Evolutionary conservation across 2,888 invertebrate genomes (phyloP).

Genomic region (Craniophora ligustri): DNA sequence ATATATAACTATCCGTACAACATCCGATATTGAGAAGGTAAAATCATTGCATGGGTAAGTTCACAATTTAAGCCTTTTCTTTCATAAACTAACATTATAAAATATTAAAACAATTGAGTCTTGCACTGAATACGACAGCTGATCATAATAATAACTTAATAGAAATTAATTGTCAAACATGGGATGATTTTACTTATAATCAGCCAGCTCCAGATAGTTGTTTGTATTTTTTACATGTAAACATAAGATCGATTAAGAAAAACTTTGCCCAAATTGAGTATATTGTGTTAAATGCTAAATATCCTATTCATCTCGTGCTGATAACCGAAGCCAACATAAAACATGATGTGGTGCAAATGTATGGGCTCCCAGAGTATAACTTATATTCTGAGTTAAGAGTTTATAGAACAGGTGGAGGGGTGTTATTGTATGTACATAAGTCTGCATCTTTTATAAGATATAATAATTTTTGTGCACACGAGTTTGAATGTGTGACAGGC

Average conservation of each 20-base stretch:
- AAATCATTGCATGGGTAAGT: not conserved
- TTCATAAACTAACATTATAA: too few species aligned
- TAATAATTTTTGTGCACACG: not conserved
- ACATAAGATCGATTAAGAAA: conserved; percentile 1
- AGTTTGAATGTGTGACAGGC: conserved; percentile 1
- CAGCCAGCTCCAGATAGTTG: not conserved
- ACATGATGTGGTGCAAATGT: not conserved
- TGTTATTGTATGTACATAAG: not conserved
- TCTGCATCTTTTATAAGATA: not conserved
- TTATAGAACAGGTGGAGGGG: not conserved
- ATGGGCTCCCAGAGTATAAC: not conserved
- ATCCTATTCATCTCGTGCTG: not conserved
- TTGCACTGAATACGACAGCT: not conserved
- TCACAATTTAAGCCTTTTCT: too few species aligned
- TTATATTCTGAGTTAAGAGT: not conserved
- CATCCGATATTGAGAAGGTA: not conserved
- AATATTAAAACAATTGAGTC: too few species aligned
- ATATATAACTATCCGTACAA: not conserved
- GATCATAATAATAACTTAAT: not conserved
- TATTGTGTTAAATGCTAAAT: not conserved
- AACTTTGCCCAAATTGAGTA: conserved; percentile 2
- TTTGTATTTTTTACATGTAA: not conserved
- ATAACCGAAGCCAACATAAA: not conserved
- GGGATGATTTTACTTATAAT: conserved; percentile 1
- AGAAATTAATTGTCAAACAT: conserved; percentile 1